These are phyloP conservation scores for Chinchilla lanigera DNA, from an alignment of 2,113 vertebrate species.

Conservation along the genomic window DNA sequence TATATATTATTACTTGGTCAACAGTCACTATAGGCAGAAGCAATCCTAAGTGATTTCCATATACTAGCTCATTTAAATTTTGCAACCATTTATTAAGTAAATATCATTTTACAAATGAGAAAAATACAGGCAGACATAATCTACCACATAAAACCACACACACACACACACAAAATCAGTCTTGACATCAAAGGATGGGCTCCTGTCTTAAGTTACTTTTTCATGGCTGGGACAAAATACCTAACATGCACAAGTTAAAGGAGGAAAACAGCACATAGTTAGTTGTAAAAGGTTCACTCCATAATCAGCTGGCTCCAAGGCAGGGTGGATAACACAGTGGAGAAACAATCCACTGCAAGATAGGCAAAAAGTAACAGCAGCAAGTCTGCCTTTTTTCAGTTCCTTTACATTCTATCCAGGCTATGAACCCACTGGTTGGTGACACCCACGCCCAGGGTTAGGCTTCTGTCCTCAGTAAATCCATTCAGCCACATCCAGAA, in stretches of 20 bases:
- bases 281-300: background rate
- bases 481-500: background rate
- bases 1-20: background rate
- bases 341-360: background rate
- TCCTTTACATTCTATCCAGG: background rate
- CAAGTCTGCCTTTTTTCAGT: background rate
- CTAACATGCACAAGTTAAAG: background rate
- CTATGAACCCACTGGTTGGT: background rate
- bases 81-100: background rate
- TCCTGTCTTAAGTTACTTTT: background rate
- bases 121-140: background rate
- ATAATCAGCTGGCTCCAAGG: background rate
- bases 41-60: background rate
- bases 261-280: background rate
- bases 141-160: background rate
- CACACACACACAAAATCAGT: background rate
- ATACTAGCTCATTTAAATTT: background rate
- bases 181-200: background rate
- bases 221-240: background rate
- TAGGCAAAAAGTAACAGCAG: background rate
- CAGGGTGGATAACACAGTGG: background rate
- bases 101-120: conserved; percentile 41
- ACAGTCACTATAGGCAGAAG: background rate
- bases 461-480: background rate
- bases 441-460: background rate